Conservation (phyloP, 1,140 invertebrate species). For the Papilio xuthus region DNA sequence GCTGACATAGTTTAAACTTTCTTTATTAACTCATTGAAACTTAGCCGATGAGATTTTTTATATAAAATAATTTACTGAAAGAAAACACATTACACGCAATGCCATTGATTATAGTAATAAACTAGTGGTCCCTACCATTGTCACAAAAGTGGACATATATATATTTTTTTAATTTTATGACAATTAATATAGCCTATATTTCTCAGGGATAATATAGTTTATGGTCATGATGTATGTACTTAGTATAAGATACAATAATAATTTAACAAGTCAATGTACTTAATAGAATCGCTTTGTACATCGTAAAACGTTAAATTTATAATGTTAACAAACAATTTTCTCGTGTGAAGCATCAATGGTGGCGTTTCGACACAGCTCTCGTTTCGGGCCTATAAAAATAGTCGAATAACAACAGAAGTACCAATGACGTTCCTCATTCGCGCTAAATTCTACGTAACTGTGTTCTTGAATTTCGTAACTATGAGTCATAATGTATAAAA, state of each 20-base stretch:
- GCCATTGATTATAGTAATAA: too few relatives aligned
- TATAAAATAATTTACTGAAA: too few relatives aligned
- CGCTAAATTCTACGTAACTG: neutral
- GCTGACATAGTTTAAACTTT: conserved; percentile 65
- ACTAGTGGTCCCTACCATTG: too few relatives aligned
- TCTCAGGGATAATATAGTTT: too few relatives aligned
- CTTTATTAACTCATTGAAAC: conserved; percentile 51
- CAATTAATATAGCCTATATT: too few relatives aligned
- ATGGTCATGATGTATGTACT: too few relatives aligned
- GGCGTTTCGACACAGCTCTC: conserved; percentile 12
- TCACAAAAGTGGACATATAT: too few relatives aligned
- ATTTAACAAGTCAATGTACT: neutral
- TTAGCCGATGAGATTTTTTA: conserved; percentile 21
- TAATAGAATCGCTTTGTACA: neutral
- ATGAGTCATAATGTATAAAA: neutral
- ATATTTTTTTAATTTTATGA: too few relatives aligned
- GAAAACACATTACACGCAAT: too few relatives aligned
- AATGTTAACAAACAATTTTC: conserved; percentile 15
- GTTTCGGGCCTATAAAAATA: conserved; percentile 40
- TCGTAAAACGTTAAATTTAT: conserved; percentile 29
- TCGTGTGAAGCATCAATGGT: neutral
- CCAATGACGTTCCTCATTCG: neutral
- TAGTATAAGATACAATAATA: neutral
- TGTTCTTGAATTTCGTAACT: conserved; percentile 6
- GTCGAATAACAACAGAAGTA: neutral